Conservation (phyloP, 2,113 vertebrate species). For the Danionella cerebrum region DNA sequence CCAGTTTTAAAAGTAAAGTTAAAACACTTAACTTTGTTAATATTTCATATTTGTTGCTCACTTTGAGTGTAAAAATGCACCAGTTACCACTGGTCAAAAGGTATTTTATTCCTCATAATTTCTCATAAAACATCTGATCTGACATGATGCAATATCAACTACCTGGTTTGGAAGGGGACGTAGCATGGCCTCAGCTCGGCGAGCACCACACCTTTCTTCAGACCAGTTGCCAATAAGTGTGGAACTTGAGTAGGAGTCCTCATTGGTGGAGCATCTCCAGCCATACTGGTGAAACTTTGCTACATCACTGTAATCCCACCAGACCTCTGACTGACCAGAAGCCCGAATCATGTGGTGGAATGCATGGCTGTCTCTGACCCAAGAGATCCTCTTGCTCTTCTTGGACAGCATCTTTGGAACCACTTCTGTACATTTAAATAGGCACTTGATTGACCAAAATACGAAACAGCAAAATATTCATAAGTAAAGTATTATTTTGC, state of each 20-base stretch:
- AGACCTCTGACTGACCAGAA: conserved; percentile 59
- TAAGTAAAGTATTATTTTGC: no score
- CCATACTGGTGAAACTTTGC: conserved; percentile 61
- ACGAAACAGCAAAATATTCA: no score
- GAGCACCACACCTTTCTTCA: conserved; percentile 54
- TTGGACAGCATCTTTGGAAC: not conserved
- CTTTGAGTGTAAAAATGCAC: no score
- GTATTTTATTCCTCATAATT: not conserved
- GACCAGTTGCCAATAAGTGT: conserved; percentile 67
- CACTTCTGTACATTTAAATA: no score
- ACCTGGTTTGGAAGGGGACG: conserved; percentile 63
- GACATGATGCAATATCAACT: not conserved
- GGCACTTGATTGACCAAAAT: no score
- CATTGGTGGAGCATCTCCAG: conserved; percentile 61
- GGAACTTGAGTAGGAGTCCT: conserved; percentile 50
- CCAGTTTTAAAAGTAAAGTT: no score
- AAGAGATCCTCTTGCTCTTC: not conserved
- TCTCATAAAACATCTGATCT: not conserved
- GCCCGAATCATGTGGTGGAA: conserved; percentile 51
- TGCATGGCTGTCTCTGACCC: not conserved
- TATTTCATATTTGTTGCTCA: no score
- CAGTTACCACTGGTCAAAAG: no score
- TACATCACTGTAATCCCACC: conserved; percentile 48
- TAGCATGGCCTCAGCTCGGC: conserved; percentile 37
- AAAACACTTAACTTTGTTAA: no score